Conservation (phyloP, 2,113 vertebrate genomes). For the Chlamydotis undulata region DNA sequence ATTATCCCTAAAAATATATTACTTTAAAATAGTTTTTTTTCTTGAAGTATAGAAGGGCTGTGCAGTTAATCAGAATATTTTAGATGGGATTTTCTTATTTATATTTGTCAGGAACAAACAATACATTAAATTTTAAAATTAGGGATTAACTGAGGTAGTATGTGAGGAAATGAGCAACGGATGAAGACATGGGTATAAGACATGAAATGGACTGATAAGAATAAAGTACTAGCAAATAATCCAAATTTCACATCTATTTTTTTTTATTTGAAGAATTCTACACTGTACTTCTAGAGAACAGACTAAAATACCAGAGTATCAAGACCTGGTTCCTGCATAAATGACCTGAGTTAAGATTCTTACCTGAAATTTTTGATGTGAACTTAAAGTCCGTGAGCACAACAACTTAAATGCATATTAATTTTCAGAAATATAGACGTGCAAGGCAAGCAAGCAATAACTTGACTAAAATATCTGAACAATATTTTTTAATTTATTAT, state of each 20-base stretch:
- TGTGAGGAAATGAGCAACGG: background rate
- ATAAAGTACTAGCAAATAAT: background rate
- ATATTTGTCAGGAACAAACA: background rate
- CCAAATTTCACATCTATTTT: background rate
- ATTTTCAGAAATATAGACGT: background rate
- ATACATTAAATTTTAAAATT: background rate
- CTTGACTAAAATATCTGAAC: background rate
- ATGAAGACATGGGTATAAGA: background rate
- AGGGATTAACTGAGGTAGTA: background rate
- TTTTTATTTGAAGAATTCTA: background rate
- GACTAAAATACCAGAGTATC: background rate
- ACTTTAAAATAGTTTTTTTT: background rate
- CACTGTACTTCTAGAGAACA: background rate
- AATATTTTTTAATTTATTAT: background rate
- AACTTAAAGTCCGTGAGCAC: background rate
- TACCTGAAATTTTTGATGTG: background rate
- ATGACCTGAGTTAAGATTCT: background rate
- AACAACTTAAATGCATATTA: background rate
- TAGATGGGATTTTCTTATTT: background rate
- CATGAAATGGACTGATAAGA: background rate
- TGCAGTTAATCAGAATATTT: background rate
- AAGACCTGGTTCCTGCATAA: background rate
- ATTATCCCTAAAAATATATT: background rate
- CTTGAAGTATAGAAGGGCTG: background rate
- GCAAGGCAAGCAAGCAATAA: background rate